Evolutionary conservation across 1,140 invertebrate genomes (phyloP).

Genomic region (Brachionus rotundiformis): DNA sequence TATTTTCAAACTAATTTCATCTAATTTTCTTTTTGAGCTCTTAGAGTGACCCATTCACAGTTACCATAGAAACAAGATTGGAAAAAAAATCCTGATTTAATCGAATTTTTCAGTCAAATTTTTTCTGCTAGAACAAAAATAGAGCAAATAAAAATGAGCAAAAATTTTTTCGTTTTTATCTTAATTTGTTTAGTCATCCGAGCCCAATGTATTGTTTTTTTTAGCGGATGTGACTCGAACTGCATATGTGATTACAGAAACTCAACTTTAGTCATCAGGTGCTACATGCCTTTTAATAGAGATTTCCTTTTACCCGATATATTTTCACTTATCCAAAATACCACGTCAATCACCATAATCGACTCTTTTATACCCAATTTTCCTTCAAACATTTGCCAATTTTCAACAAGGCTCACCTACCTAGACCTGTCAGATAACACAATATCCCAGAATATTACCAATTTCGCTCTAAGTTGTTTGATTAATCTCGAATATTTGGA

Average conservation of each 20-base stretch:
- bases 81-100: not conserved
- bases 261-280: not conserved
- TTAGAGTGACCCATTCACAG: not conserved
- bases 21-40: too few relatives aligned
- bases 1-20: too few relatives aligned
- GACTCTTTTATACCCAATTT: not conserved
- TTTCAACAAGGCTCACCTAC: not conserved
- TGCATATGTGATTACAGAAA: constrained; percentile 23
- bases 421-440: constrained; percentile 19
- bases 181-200: not conserved
- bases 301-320: not conserved
- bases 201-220: not conserved
- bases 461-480: not conserved
- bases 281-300: not conserved
- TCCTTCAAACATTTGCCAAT: constrained; percentile 13
- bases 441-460: not conserved
- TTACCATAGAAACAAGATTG: not conserved
- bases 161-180: not conserved
- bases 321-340: not conserved
- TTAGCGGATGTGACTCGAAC: not conserved
- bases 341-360: not conserved
- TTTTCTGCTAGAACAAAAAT: not conserved
- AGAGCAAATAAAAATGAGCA: not conserved
- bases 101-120: not conserved
- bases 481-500: constrained; percentile 22